Evolutionary conservation across 2,113 vertebrate species (phyloP).

Genomic region (Centrocercus urophasianus): DNA sequence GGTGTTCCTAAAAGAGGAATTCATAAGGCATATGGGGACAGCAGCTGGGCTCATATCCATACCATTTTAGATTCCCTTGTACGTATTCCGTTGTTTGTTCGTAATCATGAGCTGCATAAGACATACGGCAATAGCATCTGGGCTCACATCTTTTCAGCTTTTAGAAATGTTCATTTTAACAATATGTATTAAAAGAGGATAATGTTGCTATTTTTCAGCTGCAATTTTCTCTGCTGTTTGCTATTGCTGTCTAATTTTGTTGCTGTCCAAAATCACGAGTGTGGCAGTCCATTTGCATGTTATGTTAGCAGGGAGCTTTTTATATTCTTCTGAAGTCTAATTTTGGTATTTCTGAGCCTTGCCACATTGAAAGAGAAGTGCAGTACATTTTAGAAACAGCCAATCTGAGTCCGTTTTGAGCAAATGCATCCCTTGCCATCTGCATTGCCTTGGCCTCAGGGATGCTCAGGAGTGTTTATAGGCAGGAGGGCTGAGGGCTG

Average conservation of each 20-base stretch:
- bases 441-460: neutral
- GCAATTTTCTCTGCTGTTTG: slow-evolving; percentile 20
- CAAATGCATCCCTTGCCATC: neutral
- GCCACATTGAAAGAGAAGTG: neutral
- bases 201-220: slow-evolving; percentile 43
- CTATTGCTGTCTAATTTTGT: slow-evolving; percentile 29
- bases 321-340: slow-evolving; percentile 1
- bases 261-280: slow-evolving; percentile 31
- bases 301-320: slow-evolving; percentile 16
- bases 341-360: slow-evolving; percentile 22
- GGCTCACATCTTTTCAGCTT: slow-evolving; percentile 39
- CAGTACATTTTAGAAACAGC: neutral
- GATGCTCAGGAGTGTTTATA: neutral
- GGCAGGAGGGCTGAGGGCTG: neutral
- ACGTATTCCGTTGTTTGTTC: slow-evolving; percentile 43
- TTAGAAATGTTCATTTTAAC: slow-evolving; percentile 57
- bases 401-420: neutral
- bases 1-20: slow-evolving; percentile 63
- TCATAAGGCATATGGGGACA: slow-evolving; percentile 66
- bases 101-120: slow-evolving; percentile 55
- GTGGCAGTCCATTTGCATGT: slow-evolving; percentile 4
- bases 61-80: slow-evolving; percentile 43
- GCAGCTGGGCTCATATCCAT: slow-evolving; percentile 67
- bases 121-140: slow-evolving; percentile 53
- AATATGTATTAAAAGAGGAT: slow-evolving; percentile 38